Conservation (phyloP, 2,113 vertebrate genomes). For the Cygnus buccinator region DNA sequence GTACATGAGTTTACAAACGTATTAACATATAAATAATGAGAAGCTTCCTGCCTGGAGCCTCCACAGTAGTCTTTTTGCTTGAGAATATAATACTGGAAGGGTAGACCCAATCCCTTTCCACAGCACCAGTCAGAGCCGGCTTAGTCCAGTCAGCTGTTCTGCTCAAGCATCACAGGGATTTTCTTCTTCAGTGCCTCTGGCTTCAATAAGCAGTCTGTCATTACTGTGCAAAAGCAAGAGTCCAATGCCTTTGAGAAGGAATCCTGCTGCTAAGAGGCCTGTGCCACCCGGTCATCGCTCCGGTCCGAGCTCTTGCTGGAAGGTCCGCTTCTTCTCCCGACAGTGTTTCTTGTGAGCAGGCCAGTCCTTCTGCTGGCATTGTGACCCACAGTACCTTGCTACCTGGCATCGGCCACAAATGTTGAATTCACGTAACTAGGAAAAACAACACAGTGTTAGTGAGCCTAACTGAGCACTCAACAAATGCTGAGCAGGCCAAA, state of each 20-base stretch:
- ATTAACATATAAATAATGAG: slow-evolving; percentile 89
- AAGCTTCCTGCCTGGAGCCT: slow-evolving; percentile 76
- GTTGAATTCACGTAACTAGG: slow-evolving; percentile 91
- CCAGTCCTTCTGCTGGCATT: slow-evolving; percentile 99
- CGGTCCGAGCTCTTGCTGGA: slow-evolving; percentile 91
- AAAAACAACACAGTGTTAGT: neutral
- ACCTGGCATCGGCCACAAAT: slow-evolving; percentile 98
- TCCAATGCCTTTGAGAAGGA: slow-evolving; percentile 59
- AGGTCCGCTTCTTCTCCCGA: slow-evolving; percentile 91
- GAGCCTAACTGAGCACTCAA: neutral
- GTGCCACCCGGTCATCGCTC: slow-evolving; percentile 84
- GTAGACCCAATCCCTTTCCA: slow-evolving; percentile 62
- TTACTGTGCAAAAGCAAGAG: slow-evolving; percentile 71
- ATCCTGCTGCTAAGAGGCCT: slow-evolving; percentile 57
- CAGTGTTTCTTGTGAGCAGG: slow-evolving; percentile 99
- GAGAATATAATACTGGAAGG: slow-evolving; percentile 73
- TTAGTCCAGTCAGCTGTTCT: slow-evolving; percentile 55
- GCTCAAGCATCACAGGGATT: slow-evolving; percentile 67
- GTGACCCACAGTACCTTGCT: slow-evolving; percentile 96
- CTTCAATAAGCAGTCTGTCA: slow-evolving; percentile 69
- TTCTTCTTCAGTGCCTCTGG: slow-evolving; percentile 71
- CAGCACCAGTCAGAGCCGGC: slow-evolving; percentile 59
- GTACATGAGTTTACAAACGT: slow-evolving; percentile 88
- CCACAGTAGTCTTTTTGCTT: slow-evolving; percentile 77
- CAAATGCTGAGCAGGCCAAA: too few species aligned